A percentile compares a stretch with the other conserved stretches of the same genome.
These are phyloP conservation scores for Petaurus breviceps DNA, from an alignment of 2,113 vertebrate genomes.

Conservation along the genomic window DNA sequence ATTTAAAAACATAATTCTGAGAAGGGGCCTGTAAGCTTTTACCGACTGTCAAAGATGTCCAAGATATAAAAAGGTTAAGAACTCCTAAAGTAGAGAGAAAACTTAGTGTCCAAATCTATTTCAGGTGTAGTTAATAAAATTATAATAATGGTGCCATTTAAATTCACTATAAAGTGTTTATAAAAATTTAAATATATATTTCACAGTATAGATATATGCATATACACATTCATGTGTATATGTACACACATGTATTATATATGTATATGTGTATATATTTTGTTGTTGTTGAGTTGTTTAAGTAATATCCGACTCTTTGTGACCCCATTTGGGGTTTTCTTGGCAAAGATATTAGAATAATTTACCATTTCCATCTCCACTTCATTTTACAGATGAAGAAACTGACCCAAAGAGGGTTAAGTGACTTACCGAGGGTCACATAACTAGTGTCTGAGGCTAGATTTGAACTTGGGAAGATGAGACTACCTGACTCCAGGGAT, in stretches of 20 bases:
- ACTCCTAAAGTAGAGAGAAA: neutral
- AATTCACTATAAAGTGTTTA: neutral
- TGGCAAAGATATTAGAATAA: neutral
- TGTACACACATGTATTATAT: neutral
- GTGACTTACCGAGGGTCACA: neutral
- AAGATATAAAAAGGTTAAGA: neutral
- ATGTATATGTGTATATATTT: neutral
- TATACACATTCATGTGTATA: accelerated
- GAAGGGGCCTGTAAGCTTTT: neutral
- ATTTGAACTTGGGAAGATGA: neutral
- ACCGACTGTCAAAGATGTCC: neutral
- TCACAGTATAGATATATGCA: neutral
- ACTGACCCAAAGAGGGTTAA: neutral
- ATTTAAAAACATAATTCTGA: neutral
- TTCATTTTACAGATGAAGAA: neutral
- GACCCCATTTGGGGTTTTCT: neutral
- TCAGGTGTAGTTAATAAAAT: neutral
- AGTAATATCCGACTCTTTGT: neutral
- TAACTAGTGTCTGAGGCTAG: neutral
- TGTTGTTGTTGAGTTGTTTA: neutral
- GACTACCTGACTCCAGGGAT: neutral
- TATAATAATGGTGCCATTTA: neutral
- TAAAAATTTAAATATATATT: neutral
- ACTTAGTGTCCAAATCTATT: constrained; percentile 34
- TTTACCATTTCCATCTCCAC: neutral